A percentile compares a stretch with the other conserved stretches of the same genome.
Conservation (phyloP, 2,888 invertebrate species). For the Xylota sylvarum region DNA sequence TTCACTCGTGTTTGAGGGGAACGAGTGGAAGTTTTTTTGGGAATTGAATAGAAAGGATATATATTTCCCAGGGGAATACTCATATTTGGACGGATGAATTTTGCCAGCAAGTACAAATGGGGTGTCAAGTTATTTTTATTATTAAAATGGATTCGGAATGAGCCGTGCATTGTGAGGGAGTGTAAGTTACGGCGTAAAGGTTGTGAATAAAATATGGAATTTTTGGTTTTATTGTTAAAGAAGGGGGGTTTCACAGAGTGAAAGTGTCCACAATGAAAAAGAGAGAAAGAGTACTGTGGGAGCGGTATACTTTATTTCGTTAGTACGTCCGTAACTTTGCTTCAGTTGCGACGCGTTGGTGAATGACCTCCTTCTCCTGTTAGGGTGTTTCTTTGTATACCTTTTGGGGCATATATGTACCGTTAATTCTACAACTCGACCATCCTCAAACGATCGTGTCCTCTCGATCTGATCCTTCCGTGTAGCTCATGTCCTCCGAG, state of each 20-base stretch:
- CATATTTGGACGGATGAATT: conserved; percentile 27
- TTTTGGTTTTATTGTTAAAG: not conserved
- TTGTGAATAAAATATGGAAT: conserved; percentile 18
- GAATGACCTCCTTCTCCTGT: no score
- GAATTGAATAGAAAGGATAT: not conserved
- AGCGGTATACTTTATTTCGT: no score
- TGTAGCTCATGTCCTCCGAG: no score
- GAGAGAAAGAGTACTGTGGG: no score
- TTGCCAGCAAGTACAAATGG: conserved; percentile 4
- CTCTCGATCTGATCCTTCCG: no score
- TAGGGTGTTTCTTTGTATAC: no score
- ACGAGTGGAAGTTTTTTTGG: not conserved
- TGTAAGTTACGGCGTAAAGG: not conserved
- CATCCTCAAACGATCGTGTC: no score
- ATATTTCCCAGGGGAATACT: conserved; percentile 46
- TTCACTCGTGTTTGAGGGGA: not conserved
- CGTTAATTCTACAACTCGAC: no score
- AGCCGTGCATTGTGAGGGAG: conserved; percentile 1
- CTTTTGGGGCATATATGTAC: no score
- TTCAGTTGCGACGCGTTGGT: no score
- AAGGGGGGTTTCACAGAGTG: not conserved
- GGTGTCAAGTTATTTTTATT: conserved; percentile 46
- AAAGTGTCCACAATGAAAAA: no score
- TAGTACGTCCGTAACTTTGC: no score
- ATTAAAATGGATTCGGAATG: conserved; percentile 23